Percentiles rank a stretch among this genome's conserved stretches.
These are phyloP conservation scores for Falco cherrug DNA, from an alignment of 2,797 vertebrate species.

Conservation along the genomic window DNA sequence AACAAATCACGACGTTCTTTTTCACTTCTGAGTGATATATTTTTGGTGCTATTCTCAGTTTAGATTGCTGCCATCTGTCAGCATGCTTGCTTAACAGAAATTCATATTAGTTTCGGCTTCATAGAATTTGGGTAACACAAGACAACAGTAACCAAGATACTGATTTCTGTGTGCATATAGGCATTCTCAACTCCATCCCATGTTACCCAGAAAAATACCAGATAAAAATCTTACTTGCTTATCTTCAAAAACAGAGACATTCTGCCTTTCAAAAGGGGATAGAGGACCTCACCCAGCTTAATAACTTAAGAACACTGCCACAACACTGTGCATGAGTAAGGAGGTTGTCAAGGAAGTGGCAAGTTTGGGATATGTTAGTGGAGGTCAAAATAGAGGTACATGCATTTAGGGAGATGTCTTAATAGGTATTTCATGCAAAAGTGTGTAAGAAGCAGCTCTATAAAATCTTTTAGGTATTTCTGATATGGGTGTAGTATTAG, in stretches of 20 bases:
- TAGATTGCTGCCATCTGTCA: conserved; percentile 19
- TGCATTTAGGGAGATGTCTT: not conserved
- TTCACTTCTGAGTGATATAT: not conserved
- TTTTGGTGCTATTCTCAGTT: conserved; percentile 36
- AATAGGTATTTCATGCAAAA: not conserved
- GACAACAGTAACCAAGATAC: not conserved
- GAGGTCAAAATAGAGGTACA: not conserved
- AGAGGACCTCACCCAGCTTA: not conserved
- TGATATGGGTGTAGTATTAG: not conserved
- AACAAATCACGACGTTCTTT: not conserved
- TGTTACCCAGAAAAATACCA: not conserved
- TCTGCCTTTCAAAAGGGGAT: not conserved
- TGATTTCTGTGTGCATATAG: not conserved
- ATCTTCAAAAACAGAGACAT: not conserved
- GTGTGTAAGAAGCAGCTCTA: not conserved
- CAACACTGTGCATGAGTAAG: rapidly evolving
- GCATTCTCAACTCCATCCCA: not conserved
- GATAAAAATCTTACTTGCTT: not conserved
- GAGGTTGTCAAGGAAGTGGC: not conserved
- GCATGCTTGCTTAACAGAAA: not conserved
- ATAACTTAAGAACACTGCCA: not conserved
- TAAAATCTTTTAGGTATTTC: not conserved
- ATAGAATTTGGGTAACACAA: not conserved
- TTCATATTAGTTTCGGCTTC: not conserved
- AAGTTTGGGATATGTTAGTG: not conserved